Evolutionary conservation across 2,888 invertebrate genomes (phyloP).

Genomic region (Endomychus coccineus): DNA sequence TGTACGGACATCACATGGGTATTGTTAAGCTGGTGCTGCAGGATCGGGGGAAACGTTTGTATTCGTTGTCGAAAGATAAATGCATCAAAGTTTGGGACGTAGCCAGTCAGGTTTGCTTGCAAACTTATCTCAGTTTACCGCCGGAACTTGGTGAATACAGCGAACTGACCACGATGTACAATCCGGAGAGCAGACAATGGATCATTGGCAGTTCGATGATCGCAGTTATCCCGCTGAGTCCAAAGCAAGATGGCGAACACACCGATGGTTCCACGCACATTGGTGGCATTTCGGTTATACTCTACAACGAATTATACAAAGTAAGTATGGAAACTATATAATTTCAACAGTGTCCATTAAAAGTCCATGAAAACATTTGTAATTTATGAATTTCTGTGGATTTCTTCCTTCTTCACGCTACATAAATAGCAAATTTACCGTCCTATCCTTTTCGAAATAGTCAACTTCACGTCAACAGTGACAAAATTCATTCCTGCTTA

Average conservation of each 20-base stretch:
- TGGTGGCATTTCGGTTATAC: slow-evolving; percentile 60
- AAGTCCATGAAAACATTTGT: no score
- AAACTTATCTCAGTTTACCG: slow-evolving; percentile 62
- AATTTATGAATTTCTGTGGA: no score
- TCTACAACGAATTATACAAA: slow-evolving; percentile 67
- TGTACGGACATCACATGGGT: slow-evolving; percentile 65
- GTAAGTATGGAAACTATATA: slow-evolving; percentile 16
- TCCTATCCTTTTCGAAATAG: no score
- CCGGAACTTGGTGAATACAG: slow-evolving; percentile 54
- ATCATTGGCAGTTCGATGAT: slow-evolving; percentile 60
- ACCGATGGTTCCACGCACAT: slow-evolving; percentile 59
- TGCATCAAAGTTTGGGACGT: slow-evolving; percentile 73
- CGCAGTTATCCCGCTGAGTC: slow-evolving; percentile 57
- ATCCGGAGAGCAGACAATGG: slow-evolving; percentile 57
- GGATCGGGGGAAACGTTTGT: slow-evolving; percentile 56
- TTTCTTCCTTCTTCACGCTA: no score
- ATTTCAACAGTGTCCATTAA: no score
- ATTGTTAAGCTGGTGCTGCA: slow-evolving; percentile 62
- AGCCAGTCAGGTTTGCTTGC: slow-evolving; percentile 56
- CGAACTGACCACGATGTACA: slow-evolving; percentile 49
- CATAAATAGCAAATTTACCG: no score
- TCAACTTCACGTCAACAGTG: no score
- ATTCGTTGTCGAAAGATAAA: slow-evolving; percentile 66
- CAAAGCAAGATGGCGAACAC: slow-evolving; percentile 56
- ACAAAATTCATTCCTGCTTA: no score